Base-by-base conservation (phyloP, 1,140 invertebrate genomes). In the Solen grandis region DNA sequence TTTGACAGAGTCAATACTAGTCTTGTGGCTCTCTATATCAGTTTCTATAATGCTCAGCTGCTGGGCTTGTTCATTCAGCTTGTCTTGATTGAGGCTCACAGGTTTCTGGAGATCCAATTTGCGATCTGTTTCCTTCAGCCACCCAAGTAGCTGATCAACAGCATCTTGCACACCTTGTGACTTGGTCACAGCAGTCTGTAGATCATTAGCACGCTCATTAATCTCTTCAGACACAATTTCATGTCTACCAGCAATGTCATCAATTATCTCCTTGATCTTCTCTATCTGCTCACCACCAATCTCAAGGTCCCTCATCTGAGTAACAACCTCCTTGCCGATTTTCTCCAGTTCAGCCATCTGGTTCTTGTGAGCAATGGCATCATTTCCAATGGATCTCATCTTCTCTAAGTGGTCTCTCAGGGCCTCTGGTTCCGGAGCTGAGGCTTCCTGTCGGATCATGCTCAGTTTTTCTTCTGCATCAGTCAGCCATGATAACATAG, bases 141-240 rank as follows among this genome's bases (percentile, higher is more conserved):
- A 99, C 59, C 93, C 91, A 5, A 96, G 94, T 10, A 99, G 94
- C 66, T 95, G 94, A 87, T 98, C 97, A 0, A 98, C 93, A 10
- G 97, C 96, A 90, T 98, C 97, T 90, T 98, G 96, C 14, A 99
- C 95, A n/a, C 96, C 97, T 92, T 99, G 97, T 68, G 96, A 97
- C 91, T 98, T 96, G 5, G 98, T 95, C 38, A 99, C 92, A 0
- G 97, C 97, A 0, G 96, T 96, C 85, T 99, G 90, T 25, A 91
- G 79, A 27, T 72, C 70, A 54, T 88, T 88, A n/a, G 85, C 80
- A 29, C 84, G 80, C 25, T 85, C 85, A 72, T 81, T 85, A 27
- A 89, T 83, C 62, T 87, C 86, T 94, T 16, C 97, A 92, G 0
- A 95, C 94, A 78, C 94, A 94, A 62, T 81, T 1, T 94, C 93